Evolutionary conservation across 92 coral and sea anemone species (phyloP), one percentile per base, ranked within the genome.

Genomic region (Epizoanthus scotinus): DNA sequence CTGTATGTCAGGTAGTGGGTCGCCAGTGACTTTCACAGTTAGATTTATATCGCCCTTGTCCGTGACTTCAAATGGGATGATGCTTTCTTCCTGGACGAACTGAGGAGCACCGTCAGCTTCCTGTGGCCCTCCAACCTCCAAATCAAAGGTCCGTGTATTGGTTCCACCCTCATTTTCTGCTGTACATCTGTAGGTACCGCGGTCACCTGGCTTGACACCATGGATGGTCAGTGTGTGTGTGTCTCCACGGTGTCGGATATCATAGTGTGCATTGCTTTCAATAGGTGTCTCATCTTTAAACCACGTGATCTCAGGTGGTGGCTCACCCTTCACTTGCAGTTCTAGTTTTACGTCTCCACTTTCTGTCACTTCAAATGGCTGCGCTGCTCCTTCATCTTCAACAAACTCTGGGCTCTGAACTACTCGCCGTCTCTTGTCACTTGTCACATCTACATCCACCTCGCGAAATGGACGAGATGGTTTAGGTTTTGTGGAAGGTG

Each of bases 161-260:
- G 63, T 79, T 8, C 91, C 91, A 5, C 47, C 88, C 8, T 84
- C 88, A 38, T 84, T 88, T 31, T 38, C 81, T 1, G 89, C 89
- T 26, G 68, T 71, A 63, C 91, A 88, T 42, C 84, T 79, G 68
- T 88, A 88, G n/a, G 87, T 80, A 0, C 91, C 91, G 13, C 87
- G 87, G 74, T 94, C 97, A 27, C 86, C 90, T 57, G 77, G 84
- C 42, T 89, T 70, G 58, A 94, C 97, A 64, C 91, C 91, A 27
- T 78, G 86, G 21, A 94, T 92, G 65, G 88, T 84, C 56, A 91
- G 66, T 53, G 85, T 83, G 83, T 91, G 87, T 47, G 82, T 69
- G 60, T 89, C 89, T 20, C 90, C 95, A 8, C 84, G 85, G 66
- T 74, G 63, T 54, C 69, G 29, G 64, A 81, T 67, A 63, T 86